These are phyloP conservation scores for Conistra vaccinii DNA, from an alignment of 2,888 invertebrate species.

Conservation along the genomic window DNA sequence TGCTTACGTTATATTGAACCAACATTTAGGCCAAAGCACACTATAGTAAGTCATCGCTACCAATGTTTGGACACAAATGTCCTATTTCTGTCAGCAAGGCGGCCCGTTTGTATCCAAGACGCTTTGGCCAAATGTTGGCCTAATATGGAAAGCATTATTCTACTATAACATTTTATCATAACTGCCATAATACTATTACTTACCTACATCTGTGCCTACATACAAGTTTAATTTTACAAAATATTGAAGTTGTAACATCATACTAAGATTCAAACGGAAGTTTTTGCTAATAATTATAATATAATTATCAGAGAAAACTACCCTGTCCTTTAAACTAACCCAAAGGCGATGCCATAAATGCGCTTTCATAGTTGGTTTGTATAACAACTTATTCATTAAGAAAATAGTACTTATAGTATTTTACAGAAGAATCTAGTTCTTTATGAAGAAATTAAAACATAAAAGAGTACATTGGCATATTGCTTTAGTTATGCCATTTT, in stretches of 20 bases:
- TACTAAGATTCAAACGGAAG: too few species aligned
- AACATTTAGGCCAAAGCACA: conserved; percentile 10
- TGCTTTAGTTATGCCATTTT: neutral
- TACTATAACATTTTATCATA: conserved; percentile 9
- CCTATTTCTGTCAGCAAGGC: neutral
- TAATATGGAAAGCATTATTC: conserved; percentile 18
- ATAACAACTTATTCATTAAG: neutral
- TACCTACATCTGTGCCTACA: conserved; percentile 3
- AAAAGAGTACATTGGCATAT: neutral
- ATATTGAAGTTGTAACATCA: conserved; percentile 13
- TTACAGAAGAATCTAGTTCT: neutral
- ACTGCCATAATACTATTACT: conserved; percentile 10
- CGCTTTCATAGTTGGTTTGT: neutral
- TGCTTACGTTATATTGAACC: conserved; percentile 10
- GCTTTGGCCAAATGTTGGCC: neutral
- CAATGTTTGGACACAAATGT: neutral
- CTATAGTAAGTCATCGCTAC: neutral
- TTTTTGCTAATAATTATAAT: conserved; percentile 3
- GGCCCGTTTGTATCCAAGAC: neutral
- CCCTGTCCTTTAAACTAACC: conserved; percentile 1
- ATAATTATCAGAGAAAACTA: neutral
- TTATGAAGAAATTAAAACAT: neutral
- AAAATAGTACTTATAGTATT: conserved; percentile 23
- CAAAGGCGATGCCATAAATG: conserved; percentile 29
- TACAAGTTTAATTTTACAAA: conserved; percentile 3